Conservation (phyloP, 2,888 invertebrate genomes). For the Drosophila melanosoma region DNA sequence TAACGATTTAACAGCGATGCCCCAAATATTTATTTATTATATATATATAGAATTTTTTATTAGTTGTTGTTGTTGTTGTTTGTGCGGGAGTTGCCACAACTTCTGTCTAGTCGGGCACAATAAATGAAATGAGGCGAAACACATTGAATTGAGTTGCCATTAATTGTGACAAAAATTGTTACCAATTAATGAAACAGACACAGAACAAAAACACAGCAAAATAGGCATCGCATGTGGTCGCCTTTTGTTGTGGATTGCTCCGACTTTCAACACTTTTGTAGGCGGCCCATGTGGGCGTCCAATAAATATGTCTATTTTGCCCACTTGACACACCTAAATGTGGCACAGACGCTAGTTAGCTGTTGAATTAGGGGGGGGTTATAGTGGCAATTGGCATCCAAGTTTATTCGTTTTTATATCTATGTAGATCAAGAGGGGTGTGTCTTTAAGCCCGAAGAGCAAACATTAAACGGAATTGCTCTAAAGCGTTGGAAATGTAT, state of each 20-base stretch:
- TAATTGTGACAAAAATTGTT: conserved; percentile 74
- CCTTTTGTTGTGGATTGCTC: not conserved
- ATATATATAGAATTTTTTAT: conserved; percentile 50
- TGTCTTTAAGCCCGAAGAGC: not conserved
- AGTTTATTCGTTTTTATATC: conserved; percentile 50
- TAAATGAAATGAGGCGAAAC: conserved; percentile 51
- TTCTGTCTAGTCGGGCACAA: conserved; percentile 24
- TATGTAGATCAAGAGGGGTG: not conserved
- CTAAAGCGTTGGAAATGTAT: not conserved
- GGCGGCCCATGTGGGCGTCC: conserved; percentile 55
- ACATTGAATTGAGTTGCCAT: conserved; percentile 42
- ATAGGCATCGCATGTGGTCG: conserved; percentile 35
- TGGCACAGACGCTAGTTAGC: conserved; percentile 26
- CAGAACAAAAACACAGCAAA: conserved; percentile 19
- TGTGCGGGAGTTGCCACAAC: conserved; percentile 21
- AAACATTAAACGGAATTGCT: conserved; percentile 3
- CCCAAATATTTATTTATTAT: conserved; percentile 47
- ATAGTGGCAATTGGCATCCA: conserved; percentile 24
- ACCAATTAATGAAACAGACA: conserved; percentile 65
- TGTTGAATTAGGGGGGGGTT: conserved; percentile 18
- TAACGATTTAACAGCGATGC: conserved; percentile 9
- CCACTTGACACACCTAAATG: conserved; percentile 72
- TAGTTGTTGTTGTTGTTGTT: not conserved
- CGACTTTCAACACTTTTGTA: conserved; percentile 44
- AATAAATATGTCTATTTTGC: conserved; percentile 69